Base-by-base conservation (phyloP, 1,140 invertebrate species). In the Chymomyza costata region DNA sequence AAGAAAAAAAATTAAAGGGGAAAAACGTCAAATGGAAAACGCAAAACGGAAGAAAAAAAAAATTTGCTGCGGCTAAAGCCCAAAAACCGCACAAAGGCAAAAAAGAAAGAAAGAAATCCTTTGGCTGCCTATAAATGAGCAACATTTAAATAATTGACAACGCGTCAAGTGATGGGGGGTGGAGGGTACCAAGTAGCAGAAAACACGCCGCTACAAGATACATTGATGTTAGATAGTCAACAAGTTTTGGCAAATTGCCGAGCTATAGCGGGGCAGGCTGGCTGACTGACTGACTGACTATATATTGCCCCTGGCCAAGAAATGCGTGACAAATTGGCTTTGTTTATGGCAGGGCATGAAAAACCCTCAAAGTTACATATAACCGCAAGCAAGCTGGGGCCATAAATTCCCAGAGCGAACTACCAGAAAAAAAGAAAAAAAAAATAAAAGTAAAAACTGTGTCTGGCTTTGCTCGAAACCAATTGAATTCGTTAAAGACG, bases 261-360 rank as follows among this genome's bases (percentile, higher is more conserved):
- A 32, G 46, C 39, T 38, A 55, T 50, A 10, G 25, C 25, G 25
- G 25, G 5, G 5, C 25, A 6, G 5, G 25, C 53, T 67, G 44
- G 39, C 56, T 61, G n/a, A n/a, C 63, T 74, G 69, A 68, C 64
- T n/a, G n/a, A n/a, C n/a, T n/a, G n/a, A n/a, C n/a, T n/a, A n/a
- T n/a, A n/a, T n/a, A 65, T 65, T 50, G 18, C 17, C 7, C 25
- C 44, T n/a, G 38, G 45, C 38, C 43, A 37, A 45, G 65, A 53
- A 70, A 57, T 73, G 58, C 59, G 63, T 73, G 55, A 67, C 73
- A 80, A 78, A 71, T 71, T 58, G 67, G 37, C 58, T 57, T 40
- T 32, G 37, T 52, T 55, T 53, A 37, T 19, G 21, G 21, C n/a
- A 35, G 3, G 13, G 11, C 46, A 43, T 38, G 45, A 25, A 32